Conservation (phyloP, 2,113 vertebrate species). For the Erinaceus europaeus region DNA sequence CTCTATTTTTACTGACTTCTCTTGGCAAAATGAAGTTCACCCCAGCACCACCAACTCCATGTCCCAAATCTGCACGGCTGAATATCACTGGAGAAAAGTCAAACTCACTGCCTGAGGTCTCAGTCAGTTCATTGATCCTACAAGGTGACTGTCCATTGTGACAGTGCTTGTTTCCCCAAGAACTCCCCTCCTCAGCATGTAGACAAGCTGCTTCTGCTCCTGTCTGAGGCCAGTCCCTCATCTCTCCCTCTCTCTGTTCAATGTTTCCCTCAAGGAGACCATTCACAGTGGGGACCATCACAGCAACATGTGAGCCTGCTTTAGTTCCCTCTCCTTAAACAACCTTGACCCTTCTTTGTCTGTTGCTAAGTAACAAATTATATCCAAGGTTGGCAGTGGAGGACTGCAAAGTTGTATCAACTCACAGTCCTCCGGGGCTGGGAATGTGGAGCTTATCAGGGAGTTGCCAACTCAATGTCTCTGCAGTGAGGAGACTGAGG, state of each 20-base stretch:
- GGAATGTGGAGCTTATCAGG: not conserved
- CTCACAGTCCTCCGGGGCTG: no score
- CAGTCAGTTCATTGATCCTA: conserved; percentile 5
- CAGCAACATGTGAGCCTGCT: not conserved
- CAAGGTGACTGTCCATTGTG: no score
- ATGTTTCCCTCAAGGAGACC: not conserved
- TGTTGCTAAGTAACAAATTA: not conserved
- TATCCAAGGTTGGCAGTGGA: not conserved
- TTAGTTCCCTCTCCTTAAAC: not conserved
- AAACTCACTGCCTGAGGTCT: not conserved
- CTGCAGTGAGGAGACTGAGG: not conserved
- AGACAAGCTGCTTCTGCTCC: not conserved
- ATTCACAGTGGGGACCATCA: not conserved
- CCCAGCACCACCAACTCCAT: not conserved
- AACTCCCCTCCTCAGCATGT: no score
- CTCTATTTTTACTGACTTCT: not conserved
- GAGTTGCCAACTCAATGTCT: not conserved
- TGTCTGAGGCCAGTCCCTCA: not conserved
- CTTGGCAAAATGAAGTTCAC: not conserved
- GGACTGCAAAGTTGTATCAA: not conserved
- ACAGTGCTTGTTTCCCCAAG: no score
- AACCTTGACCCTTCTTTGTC: not conserved
- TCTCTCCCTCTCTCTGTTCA: not conserved
- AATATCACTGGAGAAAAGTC: not conserved
- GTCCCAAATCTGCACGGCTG: not conserved